phyloP scores from a whole-genome alignment of 2,797 vertebrate species.

The Lepus oiostolus region DNA sequence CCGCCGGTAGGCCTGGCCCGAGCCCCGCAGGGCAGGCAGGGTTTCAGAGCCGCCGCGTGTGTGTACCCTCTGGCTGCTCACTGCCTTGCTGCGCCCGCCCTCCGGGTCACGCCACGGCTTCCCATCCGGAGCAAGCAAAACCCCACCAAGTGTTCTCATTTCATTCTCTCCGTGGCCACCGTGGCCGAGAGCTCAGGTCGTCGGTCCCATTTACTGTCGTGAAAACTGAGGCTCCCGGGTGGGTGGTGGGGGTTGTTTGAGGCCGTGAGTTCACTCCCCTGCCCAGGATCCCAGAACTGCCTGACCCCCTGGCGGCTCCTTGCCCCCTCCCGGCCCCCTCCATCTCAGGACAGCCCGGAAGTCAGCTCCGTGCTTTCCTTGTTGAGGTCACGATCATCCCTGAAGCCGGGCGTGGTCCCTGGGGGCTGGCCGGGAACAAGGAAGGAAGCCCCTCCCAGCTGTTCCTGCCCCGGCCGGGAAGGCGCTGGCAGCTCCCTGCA shows the following conservation, averaged over 20 bases:
- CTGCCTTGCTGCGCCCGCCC: not conserved
- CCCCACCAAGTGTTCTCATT: not conserved
- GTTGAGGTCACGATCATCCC: not conserved
- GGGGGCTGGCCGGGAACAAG: not conserved
- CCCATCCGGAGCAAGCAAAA: conserved; percentile 25
- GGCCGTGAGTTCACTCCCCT: not conserved
- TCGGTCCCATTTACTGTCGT: not conserved
- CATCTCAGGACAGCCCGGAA: not conserved
- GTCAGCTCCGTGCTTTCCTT: not conserved
- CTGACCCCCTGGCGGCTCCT: not conserved
- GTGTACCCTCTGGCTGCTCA: conserved; percentile 56
- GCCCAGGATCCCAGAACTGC: not conserved
- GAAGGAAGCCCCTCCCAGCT: not conserved
- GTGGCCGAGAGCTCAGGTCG: not conserved
- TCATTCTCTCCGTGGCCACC: not conserved
- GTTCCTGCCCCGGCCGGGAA: too few relatives aligned
- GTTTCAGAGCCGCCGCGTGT: conserved; percentile 16
- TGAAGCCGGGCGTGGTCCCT: not conserved
- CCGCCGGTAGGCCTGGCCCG: not conserved
- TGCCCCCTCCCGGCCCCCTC: not conserved
- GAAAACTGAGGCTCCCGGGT: not conserved
- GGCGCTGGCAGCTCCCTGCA: too few relatives aligned
- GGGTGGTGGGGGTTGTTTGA: not conserved
- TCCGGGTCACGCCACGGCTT: not conserved
- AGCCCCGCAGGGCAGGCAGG: not conserved